Evolutionary conservation across 2,113 vertebrate species (phyloP).

Genomic region (Charina bottae): DNA sequence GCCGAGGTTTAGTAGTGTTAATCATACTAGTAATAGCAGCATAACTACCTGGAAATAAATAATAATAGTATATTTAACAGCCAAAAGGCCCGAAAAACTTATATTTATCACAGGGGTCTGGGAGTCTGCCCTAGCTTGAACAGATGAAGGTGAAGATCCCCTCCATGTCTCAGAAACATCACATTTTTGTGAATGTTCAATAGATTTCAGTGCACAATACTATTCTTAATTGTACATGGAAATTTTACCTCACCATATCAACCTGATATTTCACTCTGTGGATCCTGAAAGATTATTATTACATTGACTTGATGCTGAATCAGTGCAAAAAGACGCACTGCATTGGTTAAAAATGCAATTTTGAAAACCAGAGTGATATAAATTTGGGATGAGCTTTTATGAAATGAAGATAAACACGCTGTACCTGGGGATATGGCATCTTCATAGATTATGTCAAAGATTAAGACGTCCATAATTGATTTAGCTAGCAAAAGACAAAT

Average conservation of each 20-base stretch:
- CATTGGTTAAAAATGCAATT: not conserved
- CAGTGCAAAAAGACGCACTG: not conserved
- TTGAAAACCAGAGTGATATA: constrained; percentile 16
- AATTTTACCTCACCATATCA: not conserved
- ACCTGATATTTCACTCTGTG: not conserved
- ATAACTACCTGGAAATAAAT: not conserved
- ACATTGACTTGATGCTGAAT: not conserved
- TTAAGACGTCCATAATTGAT: constrained; percentile 61
- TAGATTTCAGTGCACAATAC: not conserved
- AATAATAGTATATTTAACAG: too few relatives aligned
- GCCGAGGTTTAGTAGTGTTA: not conserved
- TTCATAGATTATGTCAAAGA: constrained; percentile 64
- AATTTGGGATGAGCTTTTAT: constrained; percentile 29
- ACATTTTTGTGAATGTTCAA: not conserved
- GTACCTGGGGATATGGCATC: constrained; percentile 46
- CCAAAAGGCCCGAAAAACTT: too few relatives aligned
- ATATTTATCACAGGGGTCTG: not conserved
- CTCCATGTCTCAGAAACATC: not conserved
- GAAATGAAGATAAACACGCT: constrained; percentile 61
- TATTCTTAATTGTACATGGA: not conserved
- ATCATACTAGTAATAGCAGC: not conserved
- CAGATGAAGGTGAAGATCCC: not conserved
- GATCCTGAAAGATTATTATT: not conserved
- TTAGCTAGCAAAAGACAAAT: constrained; percentile 64
- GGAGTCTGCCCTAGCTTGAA: not conserved